A percentile compares a stretch with the other conserved stretches of the same genome.
These are phyloP conservation scores for Drosophila santomea DNA, from an alignment of 1,140 invertebrate species.

Conservation along the genomic window DNA sequence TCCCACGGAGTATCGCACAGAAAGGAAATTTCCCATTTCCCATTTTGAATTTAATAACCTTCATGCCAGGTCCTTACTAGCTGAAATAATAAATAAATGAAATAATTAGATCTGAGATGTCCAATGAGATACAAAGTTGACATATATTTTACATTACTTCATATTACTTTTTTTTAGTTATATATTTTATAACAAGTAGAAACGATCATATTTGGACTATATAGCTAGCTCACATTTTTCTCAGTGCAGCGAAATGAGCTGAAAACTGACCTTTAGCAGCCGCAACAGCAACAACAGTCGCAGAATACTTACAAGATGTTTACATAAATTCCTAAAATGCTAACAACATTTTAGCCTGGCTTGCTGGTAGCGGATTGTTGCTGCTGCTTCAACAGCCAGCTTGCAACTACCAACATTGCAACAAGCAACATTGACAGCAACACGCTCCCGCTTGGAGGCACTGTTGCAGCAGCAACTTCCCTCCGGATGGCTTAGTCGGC, in stretches of 20 bases:
- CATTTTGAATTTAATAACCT: too few species aligned
- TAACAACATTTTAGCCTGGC: conserved; percentile 75
- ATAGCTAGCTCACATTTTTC: background rate
- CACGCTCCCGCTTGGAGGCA: conserved; percentile 55
- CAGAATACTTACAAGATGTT: conserved; percentile 82
- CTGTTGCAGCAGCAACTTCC: background rate
- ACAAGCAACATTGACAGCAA: conserved; percentile 73
- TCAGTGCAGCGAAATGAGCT: conserved; percentile 39
- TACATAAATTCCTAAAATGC: conserved; percentile 84
- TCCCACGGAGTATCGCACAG: conserved; percentile 29
- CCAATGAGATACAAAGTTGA: too few species aligned
- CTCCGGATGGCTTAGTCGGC: conserved; percentile 6
- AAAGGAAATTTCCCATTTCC: background rate
- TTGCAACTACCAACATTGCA: conserved; percentile 22
- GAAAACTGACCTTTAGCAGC: conserved; percentile 76
- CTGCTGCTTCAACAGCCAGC: conserved; percentile 14
- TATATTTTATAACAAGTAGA: background rate
- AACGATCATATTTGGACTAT: too few species aligned
- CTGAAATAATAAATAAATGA: too few species aligned
- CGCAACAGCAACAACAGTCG: conserved; percentile 41
- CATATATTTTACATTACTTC: too few species aligned
- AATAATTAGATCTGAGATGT: too few species aligned
- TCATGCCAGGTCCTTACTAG: background rate
- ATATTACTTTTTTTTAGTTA: too few species aligned
- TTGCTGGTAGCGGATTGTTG: conserved; percentile 22